Evolutionary conservation across 2,113 vertebrate genomes (phyloP), one percentile per base, ranked within the genome.

Genomic region (Neopipo cinnamomea): DNA sequence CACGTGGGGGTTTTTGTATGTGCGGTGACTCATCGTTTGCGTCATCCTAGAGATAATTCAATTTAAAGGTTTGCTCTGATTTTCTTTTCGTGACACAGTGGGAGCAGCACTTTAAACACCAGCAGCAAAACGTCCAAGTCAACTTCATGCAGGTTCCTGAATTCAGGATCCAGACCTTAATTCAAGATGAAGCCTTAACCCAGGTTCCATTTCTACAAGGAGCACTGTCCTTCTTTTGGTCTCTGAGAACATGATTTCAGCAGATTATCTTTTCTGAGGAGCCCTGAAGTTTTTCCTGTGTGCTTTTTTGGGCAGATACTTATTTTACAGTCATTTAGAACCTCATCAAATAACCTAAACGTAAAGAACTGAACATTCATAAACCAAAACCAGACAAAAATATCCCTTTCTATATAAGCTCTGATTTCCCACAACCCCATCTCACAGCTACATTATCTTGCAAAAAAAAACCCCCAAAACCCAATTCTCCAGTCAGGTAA

Each of bases 1-100:
- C 28, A 33, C 19, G 20, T 59, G 9, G 21, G 14, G 5, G 6
- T 44, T 16, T 27, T 53, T 4, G 0, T 17, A 0, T n/a, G 30
- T 15, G 21, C 33, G 20, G 33, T 47, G 68, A 37, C 33, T 70
- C 41, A n/a, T 20, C 1, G 3, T 41, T 58, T 89, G 70, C 24
- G 49, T 23, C 14, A 17, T 46, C 80, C 56, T 46, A 39, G 2
- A 80, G 41, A 30, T 41, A 67, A 82, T 20, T 49, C 14, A 52
- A 46, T 14, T 46, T 33, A 55, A 49, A 91, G 14, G n/a, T 79
- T 62, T 85, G 47, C 61, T 87, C 70, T 56, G 24, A 6, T 22
- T 35, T 31, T 50, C 39, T 53, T 67, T 73, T 61, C 41, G 18
- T 39, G 28, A 28, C 15, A 6, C 25, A 67, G 42, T 4, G 47